Conservation (phyloP, 2,113 vertebrate genomes). For the Shinisaurus crocodilurus region DNA sequence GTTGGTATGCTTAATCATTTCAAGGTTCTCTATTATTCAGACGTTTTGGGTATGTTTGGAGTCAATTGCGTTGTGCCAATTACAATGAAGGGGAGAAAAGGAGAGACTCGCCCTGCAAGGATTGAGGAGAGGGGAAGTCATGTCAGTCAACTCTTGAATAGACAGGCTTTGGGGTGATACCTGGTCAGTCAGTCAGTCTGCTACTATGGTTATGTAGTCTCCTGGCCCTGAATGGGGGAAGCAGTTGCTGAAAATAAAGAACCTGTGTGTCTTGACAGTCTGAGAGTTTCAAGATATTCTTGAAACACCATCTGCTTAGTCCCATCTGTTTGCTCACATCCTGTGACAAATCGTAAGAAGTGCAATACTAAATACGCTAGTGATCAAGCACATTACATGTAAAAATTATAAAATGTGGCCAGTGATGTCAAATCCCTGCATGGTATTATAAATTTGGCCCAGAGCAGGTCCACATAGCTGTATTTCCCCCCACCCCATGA, state of each 20-base stretch:
- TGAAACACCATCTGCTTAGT: conserved; percentile 30
- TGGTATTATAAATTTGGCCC: background rate
- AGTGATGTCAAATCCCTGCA: background rate
- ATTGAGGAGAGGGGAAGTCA: background rate
- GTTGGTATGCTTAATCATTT: conserved; percentile 9
- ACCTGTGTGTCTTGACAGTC: conserved; percentile 2
- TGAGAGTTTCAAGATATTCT: conserved; percentile 29
- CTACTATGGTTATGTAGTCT: conserved; percentile 26
- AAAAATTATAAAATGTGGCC: conserved; percentile 4
- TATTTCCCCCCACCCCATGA: background rate
- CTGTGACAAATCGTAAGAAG: conserved; percentile 13
- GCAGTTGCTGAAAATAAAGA: conserved; percentile 17
- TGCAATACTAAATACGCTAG: background rate
- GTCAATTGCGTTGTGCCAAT: background rate
- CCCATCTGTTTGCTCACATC: conserved; percentile 24
- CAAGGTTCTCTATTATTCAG: background rate
- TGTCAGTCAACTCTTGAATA: background rate
- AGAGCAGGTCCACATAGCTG: background rate
- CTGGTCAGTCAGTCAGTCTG: background rate
- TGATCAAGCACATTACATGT: conserved; percentile 24
- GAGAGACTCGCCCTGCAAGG: background rate
- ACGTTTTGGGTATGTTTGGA: background rate
- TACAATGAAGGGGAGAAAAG: background rate
- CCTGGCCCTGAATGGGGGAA: background rate
- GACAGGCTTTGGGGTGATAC: background rate